phyloP scores from a whole-genome alignment of 2,113 vertebrate species.

The Phyllostomus discolor region DNA sequence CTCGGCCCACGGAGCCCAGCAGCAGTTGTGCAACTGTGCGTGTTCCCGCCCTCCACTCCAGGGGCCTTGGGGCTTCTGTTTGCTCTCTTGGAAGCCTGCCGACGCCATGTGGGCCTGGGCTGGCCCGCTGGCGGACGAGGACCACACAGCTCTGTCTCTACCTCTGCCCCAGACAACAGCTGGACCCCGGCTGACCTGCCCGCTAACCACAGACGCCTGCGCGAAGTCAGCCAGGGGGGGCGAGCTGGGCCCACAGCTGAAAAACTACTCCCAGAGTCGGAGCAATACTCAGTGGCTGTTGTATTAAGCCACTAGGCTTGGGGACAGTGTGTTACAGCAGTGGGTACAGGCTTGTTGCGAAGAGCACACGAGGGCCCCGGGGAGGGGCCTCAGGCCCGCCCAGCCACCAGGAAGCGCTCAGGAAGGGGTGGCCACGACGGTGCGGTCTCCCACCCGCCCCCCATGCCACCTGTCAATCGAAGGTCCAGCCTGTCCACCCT shows the following conservation, averaged over 20 bases:
- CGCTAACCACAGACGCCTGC: neutral
- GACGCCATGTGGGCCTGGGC: neutral
- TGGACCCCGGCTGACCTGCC: neutral
- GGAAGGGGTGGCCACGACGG: neutral
- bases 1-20: neutral
- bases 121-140: neutral
- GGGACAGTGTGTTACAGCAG: neutral
- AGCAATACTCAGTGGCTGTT: neutral
- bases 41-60: neutral
- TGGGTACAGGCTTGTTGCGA: neutral
- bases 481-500: neutral
- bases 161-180: neutral
- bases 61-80: neutral
- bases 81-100: neutral
- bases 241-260: neutral
- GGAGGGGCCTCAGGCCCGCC: neutral
- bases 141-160: neutral
- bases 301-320: neutral
- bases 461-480: neutral
- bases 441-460: no score
- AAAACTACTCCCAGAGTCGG: neutral
- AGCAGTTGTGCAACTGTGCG: neutral
- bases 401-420: neutral
- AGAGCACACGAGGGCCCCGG: neutral
- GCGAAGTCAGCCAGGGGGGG: neutral